phyloP scores from a whole-genome alignment of 2,113 vertebrate species.

The Psammodynastes pulverulentus region DNA sequence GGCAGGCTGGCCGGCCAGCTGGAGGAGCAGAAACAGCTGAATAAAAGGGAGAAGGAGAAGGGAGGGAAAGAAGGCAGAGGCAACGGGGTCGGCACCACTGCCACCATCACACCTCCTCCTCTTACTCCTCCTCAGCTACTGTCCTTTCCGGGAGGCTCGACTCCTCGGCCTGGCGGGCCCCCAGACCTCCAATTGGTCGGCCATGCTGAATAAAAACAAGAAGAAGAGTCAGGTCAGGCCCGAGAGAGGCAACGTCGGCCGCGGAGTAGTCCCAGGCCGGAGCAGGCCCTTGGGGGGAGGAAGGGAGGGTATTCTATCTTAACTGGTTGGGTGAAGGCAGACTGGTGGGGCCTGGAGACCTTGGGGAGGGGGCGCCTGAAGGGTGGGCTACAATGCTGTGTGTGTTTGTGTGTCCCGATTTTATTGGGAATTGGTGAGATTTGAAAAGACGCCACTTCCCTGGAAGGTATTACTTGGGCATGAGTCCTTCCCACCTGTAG shows the following conservation, averaged over 20 bases:
- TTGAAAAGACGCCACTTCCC: not conserved
- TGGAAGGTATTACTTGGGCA: not conserved
- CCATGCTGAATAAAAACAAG: slow-evolving; percentile 97
- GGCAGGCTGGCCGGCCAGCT: slow-evolving; percentile 12
- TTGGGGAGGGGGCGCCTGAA: not conserved
- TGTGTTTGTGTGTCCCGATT: not conserved
- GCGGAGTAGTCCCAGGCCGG: not conserved
- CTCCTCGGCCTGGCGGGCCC: slow-evolving; percentile 35
- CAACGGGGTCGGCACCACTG: not conserved
- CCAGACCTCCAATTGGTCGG: slow-evolving; percentile 56
- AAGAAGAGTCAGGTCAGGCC: slow-evolving; percentile 76
- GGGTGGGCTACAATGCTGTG: too few species aligned
- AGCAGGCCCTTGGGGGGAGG: not conserved
- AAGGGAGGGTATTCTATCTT: not conserved
- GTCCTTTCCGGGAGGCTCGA: slow-evolving; percentile 37
- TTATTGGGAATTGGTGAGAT: not conserved
- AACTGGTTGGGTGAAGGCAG: not conserved
- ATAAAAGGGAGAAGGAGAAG: not conserved
- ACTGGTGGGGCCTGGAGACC: not conserved
- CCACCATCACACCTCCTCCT: not conserved
- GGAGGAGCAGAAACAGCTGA: not conserved
- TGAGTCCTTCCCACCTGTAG: not conserved
- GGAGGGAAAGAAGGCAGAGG: not conserved
- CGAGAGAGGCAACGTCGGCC: not conserved
- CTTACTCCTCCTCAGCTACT: not conserved